phyloP scores from a whole-genome alignment of 2,797 vertebrate genomes.

The Momotus momota region DNA sequence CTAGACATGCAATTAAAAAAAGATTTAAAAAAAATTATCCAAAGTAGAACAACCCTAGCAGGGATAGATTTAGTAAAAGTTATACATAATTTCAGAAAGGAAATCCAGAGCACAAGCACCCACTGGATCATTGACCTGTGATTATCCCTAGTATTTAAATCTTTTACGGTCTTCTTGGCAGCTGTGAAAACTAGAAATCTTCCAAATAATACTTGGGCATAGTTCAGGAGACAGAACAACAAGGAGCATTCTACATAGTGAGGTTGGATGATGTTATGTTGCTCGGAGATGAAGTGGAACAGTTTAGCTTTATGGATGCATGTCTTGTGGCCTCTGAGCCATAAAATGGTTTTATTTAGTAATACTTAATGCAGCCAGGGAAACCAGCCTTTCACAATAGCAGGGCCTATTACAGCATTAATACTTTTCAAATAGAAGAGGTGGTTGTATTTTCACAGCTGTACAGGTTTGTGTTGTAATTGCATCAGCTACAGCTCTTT shows the following conservation, averaged over 20 bases:
- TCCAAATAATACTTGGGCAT: neutral
- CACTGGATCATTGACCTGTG: neutral
- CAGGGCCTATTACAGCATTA: neutral
- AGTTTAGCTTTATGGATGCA: neutral
- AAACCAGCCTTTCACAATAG: neutral
- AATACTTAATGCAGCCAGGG: neutral
- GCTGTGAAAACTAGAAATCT: neutral
- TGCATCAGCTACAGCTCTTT: neutral
- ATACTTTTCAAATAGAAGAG: neutral
- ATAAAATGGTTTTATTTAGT: neutral
- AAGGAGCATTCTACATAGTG: neutral
- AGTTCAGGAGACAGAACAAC: neutral
- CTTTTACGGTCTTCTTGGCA: neutral
- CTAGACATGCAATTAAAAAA: neutral
- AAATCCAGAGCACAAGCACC: neutral
- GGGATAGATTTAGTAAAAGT: neutral
- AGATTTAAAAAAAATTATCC: neutral
- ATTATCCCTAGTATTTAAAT: neutral
- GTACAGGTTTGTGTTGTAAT: neutral
- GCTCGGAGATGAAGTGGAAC: constrained; percentile 1
- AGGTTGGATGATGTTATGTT: neutral
- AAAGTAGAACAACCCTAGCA: neutral
- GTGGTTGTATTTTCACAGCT: neutral
- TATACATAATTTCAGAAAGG: neutral
- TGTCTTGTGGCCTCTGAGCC: neutral